Evolutionary conservation across 2,888 invertebrate species (phyloP), one percentile per base, ranked within the genome.

Genomic region (Mesochorus sp.): DNA sequence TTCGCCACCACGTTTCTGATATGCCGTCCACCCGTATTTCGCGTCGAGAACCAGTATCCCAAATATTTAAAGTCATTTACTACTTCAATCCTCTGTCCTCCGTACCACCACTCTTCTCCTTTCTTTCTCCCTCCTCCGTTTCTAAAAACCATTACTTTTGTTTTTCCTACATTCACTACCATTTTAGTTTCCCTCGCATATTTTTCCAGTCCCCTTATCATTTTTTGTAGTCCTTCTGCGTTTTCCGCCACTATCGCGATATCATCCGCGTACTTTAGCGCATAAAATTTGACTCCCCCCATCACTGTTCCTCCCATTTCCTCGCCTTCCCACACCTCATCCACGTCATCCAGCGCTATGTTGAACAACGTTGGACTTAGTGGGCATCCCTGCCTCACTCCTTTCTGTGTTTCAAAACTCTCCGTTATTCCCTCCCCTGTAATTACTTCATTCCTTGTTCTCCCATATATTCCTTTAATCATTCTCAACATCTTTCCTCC

Each of bases 141-240:
- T 6, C 42, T 14, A 14, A 44, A 44, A 1, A 14, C 42, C 42
- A 14, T 44, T 44, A n/a, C n/a, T n/a, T n/a, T n/a, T n/a, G n/a
- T n/a, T n/a, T n/a, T n/a, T n/a, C n/a, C n/a, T n/a, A n/a, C n/a
- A n/a, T n/a, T n/a, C n/a, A n/a, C n/a, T n/a, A n/a, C n/a, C n/a
- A n/a, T n/a, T n/a, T n/a, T n/a, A 3, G 42, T 17, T 14, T 1
- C 17, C 14, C 5, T 17, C 5, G 17, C 14, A 17, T 14, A 59
- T 59, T 24, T 59, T 14, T 24, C 59, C 42, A 59, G 59, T 26
- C 26, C 12, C n/a, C 42, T 24, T 42, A 59, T 24, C 59, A 59
- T 59, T 26, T 26, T 24, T 14, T 26, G n/a, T 24, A 59, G 42
- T 26, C 24, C 42, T 26, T 12, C 34, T n/a, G n/a, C n/a, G n/a